Conservation (phyloP, 2,888 invertebrate species). For the Stenodema calcarata region DNA sequence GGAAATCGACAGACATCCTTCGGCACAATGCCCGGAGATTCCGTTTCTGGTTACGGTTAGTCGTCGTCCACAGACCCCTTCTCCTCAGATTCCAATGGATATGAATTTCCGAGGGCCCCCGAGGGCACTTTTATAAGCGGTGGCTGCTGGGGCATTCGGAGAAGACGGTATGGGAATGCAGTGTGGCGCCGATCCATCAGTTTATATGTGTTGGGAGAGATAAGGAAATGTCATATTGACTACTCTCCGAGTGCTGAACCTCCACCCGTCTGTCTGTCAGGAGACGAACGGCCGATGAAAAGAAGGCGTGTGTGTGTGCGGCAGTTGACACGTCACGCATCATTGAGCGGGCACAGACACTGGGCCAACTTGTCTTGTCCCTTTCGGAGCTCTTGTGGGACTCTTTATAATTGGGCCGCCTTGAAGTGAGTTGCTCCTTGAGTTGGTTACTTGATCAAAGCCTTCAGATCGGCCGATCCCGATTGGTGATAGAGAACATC, state of each 20-base stretch:
- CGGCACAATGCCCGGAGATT: not conserved
- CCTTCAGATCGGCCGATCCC: constrained; percentile 35
- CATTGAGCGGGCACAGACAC: constrained; percentile 42
- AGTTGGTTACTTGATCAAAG: constrained; percentile 41
- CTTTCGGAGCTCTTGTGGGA: not conserved
- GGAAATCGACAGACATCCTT: not conserved
- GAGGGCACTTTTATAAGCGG: not conserved
- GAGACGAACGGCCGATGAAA: not conserved
- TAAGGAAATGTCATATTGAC: constrained; percentile 32
- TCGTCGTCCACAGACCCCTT: not conserved
- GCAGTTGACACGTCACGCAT: constrained; percentile 28
- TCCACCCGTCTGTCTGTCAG: not conserved
- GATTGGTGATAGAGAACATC: constrained; percentile 36
- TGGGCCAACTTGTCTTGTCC: constrained; percentile 21
- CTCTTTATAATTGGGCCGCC: constrained; percentile 35
- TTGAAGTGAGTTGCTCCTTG: constrained; percentile 28
- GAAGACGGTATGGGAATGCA: not conserved
- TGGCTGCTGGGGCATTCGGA: not conserved
- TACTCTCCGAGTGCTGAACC: not conserved
- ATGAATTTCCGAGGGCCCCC: not conserved
- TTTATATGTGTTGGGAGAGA: not conserved
- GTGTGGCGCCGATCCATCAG: not conserved
- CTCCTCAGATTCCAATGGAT: not conserved
- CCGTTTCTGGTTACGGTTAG: not conserved
- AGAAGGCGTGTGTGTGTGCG: constrained; percentile 30